Base-by-base conservation (phyloP, 1,140 invertebrate species). In the Sipha flava region DNA sequence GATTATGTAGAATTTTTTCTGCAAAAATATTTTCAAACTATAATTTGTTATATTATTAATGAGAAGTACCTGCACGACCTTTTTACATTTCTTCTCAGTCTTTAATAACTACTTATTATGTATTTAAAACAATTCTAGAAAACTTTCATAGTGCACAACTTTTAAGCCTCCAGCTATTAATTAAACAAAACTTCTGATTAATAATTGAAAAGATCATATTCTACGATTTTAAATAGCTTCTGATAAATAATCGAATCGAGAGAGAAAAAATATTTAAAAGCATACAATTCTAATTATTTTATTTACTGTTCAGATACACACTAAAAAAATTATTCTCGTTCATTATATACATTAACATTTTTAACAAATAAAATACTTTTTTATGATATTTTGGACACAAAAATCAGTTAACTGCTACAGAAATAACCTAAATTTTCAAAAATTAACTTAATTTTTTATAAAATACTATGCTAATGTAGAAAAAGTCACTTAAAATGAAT, bases 41-140 rank as follows among this genome's bases (percentile, higher is more conserved):
- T 1, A n/a, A n/a, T n/a, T n/a, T n/a, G n/a, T n/a, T n/a, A n/a
- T n/a, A 49, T 52, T 72, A 49, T 72, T 72, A 72, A 72, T 47
- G 68, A 72, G 45, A 72, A 21, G 29, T 49, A 66, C 26, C 37
- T 45, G 29, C 18, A 47, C 40, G 34, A 70, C 29, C 26, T 21
- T 14, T 47, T 49, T 23, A 18, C 5, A 29, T 23, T 66, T 66
- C n/a, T 40, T 1, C n/a, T 40, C 3, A 40, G 4, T 66, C 21
- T 21, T 40, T 40, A 14, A 66, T 66, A 40, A 66, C 31, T 40
- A 40, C 34, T 40, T 40, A 40, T 23, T 5, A 21, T 12, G 10
- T 66, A 3, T 40, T 40, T 21, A 34, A 9, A 62, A 10, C 37
- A 66, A n/a, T 64, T 64, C 9, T 64, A 64, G 59, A 34, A 37